phyloP scores from a whole-genome alignment of 2,888 invertebrate genomes.

The Hyppa rectilinea region DNA sequence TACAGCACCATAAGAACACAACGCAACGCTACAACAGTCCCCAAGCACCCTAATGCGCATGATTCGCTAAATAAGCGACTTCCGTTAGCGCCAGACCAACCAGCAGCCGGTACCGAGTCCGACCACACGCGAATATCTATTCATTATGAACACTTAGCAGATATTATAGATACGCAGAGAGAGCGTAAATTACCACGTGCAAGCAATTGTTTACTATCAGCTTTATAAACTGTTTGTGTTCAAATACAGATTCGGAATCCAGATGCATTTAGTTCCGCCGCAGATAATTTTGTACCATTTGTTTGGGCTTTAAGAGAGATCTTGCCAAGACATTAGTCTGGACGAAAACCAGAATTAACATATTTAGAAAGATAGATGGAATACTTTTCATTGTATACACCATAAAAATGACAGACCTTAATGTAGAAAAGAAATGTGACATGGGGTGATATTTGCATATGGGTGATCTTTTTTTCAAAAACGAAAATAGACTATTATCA shows the following conservation, averaged over 20 bases:
- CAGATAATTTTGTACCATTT: not conserved
- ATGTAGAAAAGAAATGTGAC: not conserved
- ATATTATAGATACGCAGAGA: slow-evolving; percentile 55
- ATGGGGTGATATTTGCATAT: not conserved
- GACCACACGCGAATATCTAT: slow-evolving; percentile 79
- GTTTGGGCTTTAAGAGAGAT: not conserved
- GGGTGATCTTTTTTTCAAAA: not conserved
- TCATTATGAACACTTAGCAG: slow-evolving; percentile 66
- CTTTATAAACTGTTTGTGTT: slow-evolving; percentile 24
- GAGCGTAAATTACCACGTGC: slow-evolving; percentile 62
- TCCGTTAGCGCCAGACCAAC: slow-evolving; percentile 73
- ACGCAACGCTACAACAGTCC: slow-evolving; percentile 33
- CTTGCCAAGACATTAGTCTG: not conserved
- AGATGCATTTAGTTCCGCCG: slow-evolving; percentile 17
- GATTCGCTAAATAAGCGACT: slow-evolving; percentile 81
- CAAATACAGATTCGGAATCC: slow-evolving; percentile 6
- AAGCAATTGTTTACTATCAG: slow-evolving; percentile 57
- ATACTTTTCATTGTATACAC: not conserved
- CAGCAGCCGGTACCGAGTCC: slow-evolving; percentile 71
- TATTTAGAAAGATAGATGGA: not conserved
- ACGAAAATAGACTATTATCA: not conserved
- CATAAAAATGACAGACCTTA: not conserved
- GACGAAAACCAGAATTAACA: not conserved
- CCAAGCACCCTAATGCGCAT: slow-evolving; percentile 60
- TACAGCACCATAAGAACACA: slow-evolving; percentile 6